Base-by-base conservation (phyloP, 2,113 vertebrate genomes). In the Lasiurus cinereus region DNA sequence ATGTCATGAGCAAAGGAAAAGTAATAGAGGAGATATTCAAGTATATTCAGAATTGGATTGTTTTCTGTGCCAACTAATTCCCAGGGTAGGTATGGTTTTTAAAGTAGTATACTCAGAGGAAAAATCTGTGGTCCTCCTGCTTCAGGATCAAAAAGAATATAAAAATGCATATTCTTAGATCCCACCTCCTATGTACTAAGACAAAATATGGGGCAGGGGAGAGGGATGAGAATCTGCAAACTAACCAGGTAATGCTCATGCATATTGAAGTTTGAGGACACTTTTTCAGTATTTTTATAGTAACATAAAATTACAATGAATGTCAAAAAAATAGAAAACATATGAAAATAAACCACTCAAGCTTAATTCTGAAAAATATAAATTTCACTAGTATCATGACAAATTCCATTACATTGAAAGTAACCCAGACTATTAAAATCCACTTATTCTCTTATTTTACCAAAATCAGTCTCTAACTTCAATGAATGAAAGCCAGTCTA, bases 361-460 rank as follows among this genome's bases (percentile, higher is more conserved):
- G 36, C 19, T 31, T 73, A 93, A 79, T 78, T 77, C 29, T 72
- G 59, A 95, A 83, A 95, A 93, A 85, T 62, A 54, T 24, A 79
- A 90, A 89, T 62, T 91, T 95, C 62, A 96, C 33, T 66, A 87
- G 83, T 50, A 73, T 3, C 36, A 69, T 70, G 14, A 64, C 52
- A 80, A 64, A 94, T 94, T 95, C 93, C 31, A 80, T 70, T 86
- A 79, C 19, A 2, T 43, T 95, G 74, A 78, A 96, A 97, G 91
- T 79, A 95, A 85, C 16, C 12, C 12, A 73, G 87, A 89, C 22
- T 76, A 89, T 72, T 89, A 93, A 90, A 96, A 83, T 56, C 2
- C 10, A 73, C 9, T 54, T 84, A 66, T 74, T 78, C 13, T 84
- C 73, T 92, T 93, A 76, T 79, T 89, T 94, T 85, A 91, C 36